Percentiles rank a stretch among this genome's conserved stretches.
These are phyloP conservation scores for Osmerus mordax DNA, from an alignment of 2,113 vertebrate genomes.

Conservation along the genomic window DNA sequence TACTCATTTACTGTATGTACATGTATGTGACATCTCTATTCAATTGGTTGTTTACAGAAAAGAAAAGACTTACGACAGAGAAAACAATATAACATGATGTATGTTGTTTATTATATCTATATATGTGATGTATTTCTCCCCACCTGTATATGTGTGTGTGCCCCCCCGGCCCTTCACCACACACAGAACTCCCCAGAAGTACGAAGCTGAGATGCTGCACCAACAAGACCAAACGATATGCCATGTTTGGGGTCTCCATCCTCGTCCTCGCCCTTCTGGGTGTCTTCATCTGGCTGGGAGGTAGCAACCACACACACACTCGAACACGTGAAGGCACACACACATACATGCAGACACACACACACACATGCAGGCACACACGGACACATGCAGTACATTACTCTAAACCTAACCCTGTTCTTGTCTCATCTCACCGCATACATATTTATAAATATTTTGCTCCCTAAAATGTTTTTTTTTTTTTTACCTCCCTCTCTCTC, in stretches of 20 bases:
- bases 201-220: conserved; percentile 38
- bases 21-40: too few species aligned
- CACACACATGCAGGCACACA: too few species aligned
- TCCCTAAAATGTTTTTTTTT: not conserved
- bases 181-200: conserved; percentile 1
- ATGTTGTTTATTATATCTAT: not conserved
- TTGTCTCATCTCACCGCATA: too few species aligned
- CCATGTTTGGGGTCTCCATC: conserved; percentile 35
- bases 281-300: conserved; percentile 67
- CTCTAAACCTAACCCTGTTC: too few species aligned
- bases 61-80: too few species aligned
- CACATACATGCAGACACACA: too few species aligned
- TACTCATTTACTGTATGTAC: not conserved
- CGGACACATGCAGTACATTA: too few species aligned
- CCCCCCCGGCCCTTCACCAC: not conserved
- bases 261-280: conserved; percentile 52
- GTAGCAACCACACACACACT: conserved; percentile 36
- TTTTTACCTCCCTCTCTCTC: not conserved
- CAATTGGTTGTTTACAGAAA: too few species aligned
- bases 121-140: not conserved
- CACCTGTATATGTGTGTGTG: not conserved
- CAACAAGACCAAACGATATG: conserved; percentile 29
- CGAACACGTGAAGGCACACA: too few species aligned
- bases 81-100: too few species aligned
- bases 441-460: too few species aligned